These are phyloP conservation scores for Oncorhynchus kisutch DNA, from an alignment of 2,113 vertebrate species.

Conservation along the genomic window DNA sequence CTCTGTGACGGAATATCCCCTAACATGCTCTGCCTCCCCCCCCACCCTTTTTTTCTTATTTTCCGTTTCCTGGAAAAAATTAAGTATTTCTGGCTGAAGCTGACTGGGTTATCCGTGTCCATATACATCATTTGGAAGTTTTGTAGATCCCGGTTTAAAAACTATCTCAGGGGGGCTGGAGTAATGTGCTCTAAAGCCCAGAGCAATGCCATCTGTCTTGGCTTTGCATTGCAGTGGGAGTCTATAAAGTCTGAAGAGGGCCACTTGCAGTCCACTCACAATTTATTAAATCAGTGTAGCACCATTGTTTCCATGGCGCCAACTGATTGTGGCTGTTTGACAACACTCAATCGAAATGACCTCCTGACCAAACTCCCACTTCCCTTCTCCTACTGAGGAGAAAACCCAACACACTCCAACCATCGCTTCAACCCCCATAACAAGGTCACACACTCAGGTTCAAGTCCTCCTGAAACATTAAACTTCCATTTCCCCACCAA, in stretches of 20 bases:
- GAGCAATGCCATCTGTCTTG: constrained; percentile 69
- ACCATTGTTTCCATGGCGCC: background rate
- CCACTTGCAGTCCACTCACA: constrained; percentile 10
- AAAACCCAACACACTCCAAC: background rate
- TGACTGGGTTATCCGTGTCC: constrained; percentile 14
- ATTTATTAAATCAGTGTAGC: constrained; percentile 22
- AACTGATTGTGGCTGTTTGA: constrained; percentile 4
- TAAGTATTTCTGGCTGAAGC: background rate
- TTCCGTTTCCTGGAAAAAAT: too few species aligned
- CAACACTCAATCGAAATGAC: constrained; percentile 14
- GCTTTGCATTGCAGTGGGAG: constrained; percentile 28
- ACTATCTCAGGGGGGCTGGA: constrained; percentile 30
- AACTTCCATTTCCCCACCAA: background rate
- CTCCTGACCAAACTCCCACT: constrained; percentile 8
- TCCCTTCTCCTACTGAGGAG: background rate
- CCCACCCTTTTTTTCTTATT: too few species aligned
- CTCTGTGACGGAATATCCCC: background rate
- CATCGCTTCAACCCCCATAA: background rate
- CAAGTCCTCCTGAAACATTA: background rate
- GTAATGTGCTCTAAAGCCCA: constrained; percentile 14
- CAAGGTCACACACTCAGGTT: background rate
- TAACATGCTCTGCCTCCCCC: background rate
- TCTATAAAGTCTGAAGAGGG: constrained; percentile 14
- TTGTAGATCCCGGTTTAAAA: constrained; percentile 51
- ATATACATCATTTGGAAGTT: constrained; percentile 33